Conservation (phyloP, 2,888 invertebrate species). For the Rugalucina vietnamica region DNA sequence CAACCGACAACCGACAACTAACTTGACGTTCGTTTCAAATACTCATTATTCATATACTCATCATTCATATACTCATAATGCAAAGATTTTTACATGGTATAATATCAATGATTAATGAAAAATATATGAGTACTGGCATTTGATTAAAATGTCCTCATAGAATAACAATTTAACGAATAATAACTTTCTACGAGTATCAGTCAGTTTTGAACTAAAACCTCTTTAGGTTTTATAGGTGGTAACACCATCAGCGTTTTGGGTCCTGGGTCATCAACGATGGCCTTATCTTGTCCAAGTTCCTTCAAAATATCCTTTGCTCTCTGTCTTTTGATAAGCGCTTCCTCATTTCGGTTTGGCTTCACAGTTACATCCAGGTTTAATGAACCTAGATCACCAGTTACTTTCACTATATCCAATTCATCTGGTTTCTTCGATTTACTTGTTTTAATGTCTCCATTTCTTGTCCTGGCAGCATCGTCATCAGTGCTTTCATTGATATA, state of each 20-base stretch:
- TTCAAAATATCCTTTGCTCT: not conserved
- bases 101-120: too few relatives aligned
- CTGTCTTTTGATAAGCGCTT: not conserved
- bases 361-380: not conserved
- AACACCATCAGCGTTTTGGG: not conserved
- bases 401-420: not conserved
- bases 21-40: too few relatives aligned
- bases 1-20: too few relatives aligned
- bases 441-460: constrained; percentile 27
- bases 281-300: not conserved
- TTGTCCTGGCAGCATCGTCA: not conserved
- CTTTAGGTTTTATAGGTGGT: not conserved
- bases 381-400: not conserved
- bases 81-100: too few relatives aligned
- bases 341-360: not conserved
- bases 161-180: too few relatives aligned
- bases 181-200: too few relatives aligned
- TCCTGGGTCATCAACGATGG: not conserved
- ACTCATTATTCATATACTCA: too few relatives aligned
- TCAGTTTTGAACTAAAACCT: not conserved
- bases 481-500: not conserved
- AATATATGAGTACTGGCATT: too few relatives aligned
- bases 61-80: too few relatives aligned
- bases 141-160: too few relatives aligned
- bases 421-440: constrained; percentile 16